Evolutionary conservation across 2,797 vertebrate genomes (phyloP).

Genomic region (Brachyalestes nurse): DNA sequence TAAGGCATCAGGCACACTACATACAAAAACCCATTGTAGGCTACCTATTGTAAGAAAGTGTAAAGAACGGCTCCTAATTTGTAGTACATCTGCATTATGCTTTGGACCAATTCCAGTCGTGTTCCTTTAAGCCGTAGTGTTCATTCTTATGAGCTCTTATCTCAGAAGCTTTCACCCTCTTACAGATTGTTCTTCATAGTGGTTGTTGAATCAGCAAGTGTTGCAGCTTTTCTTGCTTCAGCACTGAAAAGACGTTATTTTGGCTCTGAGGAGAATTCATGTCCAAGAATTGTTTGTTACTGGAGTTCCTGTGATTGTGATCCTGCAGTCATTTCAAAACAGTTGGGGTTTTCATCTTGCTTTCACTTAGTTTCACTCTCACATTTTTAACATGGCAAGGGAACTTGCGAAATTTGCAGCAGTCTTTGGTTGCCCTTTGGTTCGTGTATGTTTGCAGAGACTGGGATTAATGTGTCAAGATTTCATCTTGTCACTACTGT

Average conservation of each 20-base stretch:
- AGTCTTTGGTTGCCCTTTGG: not conserved
- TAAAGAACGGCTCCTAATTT: no score
- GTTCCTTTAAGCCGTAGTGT: not conserved
- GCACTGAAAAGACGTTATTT: not conserved
- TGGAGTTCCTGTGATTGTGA: slow-evolving; percentile 18
- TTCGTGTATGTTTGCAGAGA: not conserved
- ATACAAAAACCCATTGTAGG: no score
- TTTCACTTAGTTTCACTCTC: not conserved
- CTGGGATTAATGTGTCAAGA: not conserved
- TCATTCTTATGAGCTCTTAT: not conserved
- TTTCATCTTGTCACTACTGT: not conserved
- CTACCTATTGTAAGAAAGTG: no score
- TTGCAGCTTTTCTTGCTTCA: not conserved
- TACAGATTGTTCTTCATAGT: not conserved
- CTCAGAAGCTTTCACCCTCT: not conserved
- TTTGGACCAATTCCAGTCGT: not conserved
- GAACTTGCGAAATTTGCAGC: not conserved
- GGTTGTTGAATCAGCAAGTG: not conserved
- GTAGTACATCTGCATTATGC: not conserved
- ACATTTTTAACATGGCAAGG: not conserved
- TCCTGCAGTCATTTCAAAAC: slow-evolving; percentile 1
- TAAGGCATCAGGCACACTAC: no score
- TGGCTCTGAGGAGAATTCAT: not conserved
- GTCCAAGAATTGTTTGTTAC: slow-evolving; percentile 16
- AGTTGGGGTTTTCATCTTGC: not conserved